Evolutionary conservation across 2,888 invertebrate species (phyloP), one percentile per base, ranked within the genome.

Genomic region (Sarcophaga rosellei): DNA sequence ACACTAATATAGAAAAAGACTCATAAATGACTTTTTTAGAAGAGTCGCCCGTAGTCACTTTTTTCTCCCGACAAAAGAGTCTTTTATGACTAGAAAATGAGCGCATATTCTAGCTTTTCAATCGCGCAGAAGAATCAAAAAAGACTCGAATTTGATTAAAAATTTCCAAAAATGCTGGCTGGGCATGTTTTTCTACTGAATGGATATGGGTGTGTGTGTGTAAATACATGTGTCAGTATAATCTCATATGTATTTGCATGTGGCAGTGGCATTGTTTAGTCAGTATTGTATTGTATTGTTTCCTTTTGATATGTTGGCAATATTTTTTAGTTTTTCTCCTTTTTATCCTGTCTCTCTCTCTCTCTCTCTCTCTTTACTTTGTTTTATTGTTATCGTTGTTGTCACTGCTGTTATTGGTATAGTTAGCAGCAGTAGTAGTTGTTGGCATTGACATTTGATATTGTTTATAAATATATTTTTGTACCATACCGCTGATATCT

Each of bases 401-500:
- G 20, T 12, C 53, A 44, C 17, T 15, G 11, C 8, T 77, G 65
- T 65, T 72, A 35, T 77, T 84, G 57, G 83, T 62, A 61, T 63
- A 74, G 63, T 84, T 63, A 45, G 75, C 61, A 74, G 62, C 59
- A 69, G 73, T 63, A 53, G 53, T 69, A 68, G 69, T 85, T 84
- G 79, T 76, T 88, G 81, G 78, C 84, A 84, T 83, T 77, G 83
- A 79, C 76, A 86, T 86, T 86, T 85, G 87, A 82, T 86, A 78
- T 80, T 86, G 83, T 83, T 84, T 80, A 76, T 80, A 76, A 2
- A 25, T 23, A 35, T 35, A 35, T 35, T 35, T 81, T 70, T 85
- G 25, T 79, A 69, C 21, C 75, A 87, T 79, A 79, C 81, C 83
- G 75, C 66, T 84, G 80, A 76, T 76, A 68, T 83, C 76, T 85